These are phyloP conservation scores for Bostrychus sinensis DNA, from an alignment of 2,113 vertebrate genomes.

Conservation along the genomic window DNA sequence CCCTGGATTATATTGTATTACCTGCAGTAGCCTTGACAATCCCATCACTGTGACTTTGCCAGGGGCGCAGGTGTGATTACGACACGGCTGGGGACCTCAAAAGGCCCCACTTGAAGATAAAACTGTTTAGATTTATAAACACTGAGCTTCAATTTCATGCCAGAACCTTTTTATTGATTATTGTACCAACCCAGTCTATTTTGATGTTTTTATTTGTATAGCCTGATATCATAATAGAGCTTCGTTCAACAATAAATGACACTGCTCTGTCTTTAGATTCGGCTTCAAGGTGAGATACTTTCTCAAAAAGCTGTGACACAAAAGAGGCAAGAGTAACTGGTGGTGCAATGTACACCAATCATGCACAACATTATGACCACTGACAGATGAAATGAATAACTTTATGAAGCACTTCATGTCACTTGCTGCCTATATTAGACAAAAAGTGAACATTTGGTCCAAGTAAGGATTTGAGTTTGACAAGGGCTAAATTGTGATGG, in stretches of 20 bases:
- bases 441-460: neutral
- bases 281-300: conserved; percentile 10
- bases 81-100: conserved; percentile 1
- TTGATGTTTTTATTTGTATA: conserved; percentile 9
- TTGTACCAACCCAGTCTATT: neutral
- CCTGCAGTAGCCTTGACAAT: neutral
- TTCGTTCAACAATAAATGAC: neutral
- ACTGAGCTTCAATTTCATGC: conserved; percentile 9
- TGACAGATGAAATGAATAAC: neutral
- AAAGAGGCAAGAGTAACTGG: neutral
- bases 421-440: neutral
- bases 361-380: neutral
- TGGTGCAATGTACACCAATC: neutral
- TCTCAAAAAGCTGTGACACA: neutral
- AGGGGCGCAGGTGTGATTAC: neutral
- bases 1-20: neutral
- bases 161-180: conserved; percentile 6
- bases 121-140: conserved; percentile 7
- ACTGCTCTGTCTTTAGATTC: neutral
- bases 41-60: neutral
- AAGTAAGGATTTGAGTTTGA: too few relatives aligned
- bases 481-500: too few relatives aligned
- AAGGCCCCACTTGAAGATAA: neutral
- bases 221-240: neutral
- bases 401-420: neutral